A percentile compares a stretch with the other conserved stretches of the same genome.
These are phyloP conservation scores for Calliphora vomitoria DNA, from an alignment of 2,888 invertebrate genomes.

Conservation along the genomic window DNA sequence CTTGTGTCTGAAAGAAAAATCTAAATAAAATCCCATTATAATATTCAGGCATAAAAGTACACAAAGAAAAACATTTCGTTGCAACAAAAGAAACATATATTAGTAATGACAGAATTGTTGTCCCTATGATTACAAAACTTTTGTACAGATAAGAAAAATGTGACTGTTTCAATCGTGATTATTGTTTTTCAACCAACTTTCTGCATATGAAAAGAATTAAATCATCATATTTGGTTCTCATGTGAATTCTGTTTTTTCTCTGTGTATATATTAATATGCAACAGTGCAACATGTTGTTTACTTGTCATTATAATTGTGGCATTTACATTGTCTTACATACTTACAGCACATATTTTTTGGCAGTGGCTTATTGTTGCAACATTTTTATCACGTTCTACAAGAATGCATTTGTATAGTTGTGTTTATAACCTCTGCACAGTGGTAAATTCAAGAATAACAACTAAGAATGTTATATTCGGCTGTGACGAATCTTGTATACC, in stretches of 20 bases:
- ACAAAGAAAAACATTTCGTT: no score
- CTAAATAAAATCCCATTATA: conserved; percentile 26
- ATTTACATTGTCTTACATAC: not conserved
- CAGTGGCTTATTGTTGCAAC: conserved; percentile 18
- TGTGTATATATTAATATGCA: conserved; percentile 47
- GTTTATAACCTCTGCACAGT: not conserved
- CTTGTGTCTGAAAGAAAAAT: not conserved
- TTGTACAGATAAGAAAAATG: no score
- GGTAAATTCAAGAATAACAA: not conserved
- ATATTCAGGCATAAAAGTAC: conserved; percentile 34
- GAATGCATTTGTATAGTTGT: conserved; percentile 68
- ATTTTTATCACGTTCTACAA: conserved; percentile 74
- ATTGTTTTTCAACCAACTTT: no score
- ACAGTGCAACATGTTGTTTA: conserved; percentile 55
- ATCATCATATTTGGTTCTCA: no score
- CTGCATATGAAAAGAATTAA: no score
- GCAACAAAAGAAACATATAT: no score
- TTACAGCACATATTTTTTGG: not conserved
- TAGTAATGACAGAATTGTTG: no score
- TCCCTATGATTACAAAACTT: no score
- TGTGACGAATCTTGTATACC: no score
- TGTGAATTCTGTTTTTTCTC: no score
- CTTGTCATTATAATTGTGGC: conserved; percentile 29
- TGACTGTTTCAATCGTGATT: no score
- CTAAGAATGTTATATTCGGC: no score